Base-by-base conservation (phyloP, 1,140 invertebrate genomes). In the Tyrophagus putrescentiae region DNA sequence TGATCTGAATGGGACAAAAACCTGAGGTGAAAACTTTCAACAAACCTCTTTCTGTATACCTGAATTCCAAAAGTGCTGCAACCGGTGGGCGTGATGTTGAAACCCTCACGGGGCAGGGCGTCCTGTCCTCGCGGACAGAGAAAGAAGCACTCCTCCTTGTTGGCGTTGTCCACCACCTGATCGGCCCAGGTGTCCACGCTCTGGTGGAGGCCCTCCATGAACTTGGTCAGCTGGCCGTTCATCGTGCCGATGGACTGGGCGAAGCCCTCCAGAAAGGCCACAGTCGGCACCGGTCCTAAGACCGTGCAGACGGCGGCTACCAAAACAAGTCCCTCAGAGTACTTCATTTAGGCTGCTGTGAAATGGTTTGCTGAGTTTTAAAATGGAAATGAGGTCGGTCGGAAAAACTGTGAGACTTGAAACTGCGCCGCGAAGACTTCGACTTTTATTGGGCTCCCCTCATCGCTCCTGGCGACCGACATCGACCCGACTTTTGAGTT, bases 51-150 rank as follows among this genome's bases (percentile, higher is more conserved):
- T 39, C n/a, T 48, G n/a, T 6, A 23, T 31, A 59, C 57, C 57
- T 59, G 16, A 4, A 59, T 59, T 23, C 57, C 57, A 45, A 59
- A 59, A n/a, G 57, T 59, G 4, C 4, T 13, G n/a, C 57, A 59
- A 28, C 57, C 57, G 28, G 18, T 25, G 1, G 57, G 41, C 11
- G 7, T 28, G 27, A 32, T 18, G 2, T 13, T 42, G 34, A 25
- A 59, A n/a, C 29, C 27, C 5, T 6, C 6, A 23, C 21, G 32
- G 9, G 1, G 34, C 3, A 41, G 13, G 25, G 25, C 34, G 16
- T 21, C 27, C 56, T 45, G 32, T 25, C 57, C 41, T 42, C 50
- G 28, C 16, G 36, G 11, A 34, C 57, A 59, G 2, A 59, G 6
- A 28, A 3, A 44, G 25, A 42, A 42, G 27, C 57, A 59, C 21